phyloP scores from a whole-genome alignment of 2,888 invertebrate genomes.

The Stenotaenia linearis region DNA sequence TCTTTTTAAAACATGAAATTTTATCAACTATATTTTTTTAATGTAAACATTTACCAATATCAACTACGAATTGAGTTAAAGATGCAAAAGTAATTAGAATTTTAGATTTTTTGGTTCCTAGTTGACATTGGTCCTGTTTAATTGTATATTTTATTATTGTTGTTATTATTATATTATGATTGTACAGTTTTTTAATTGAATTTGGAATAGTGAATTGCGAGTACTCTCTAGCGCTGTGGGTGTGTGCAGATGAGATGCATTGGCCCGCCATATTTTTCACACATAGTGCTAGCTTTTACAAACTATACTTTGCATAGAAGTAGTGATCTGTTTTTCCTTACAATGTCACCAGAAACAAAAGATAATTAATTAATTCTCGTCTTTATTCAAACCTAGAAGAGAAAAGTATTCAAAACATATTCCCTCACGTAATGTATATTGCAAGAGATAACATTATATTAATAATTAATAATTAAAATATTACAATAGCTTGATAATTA shows the following conservation, averaged over 20 bases:
- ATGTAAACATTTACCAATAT: not conserved
- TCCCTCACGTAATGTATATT: constrained; percentile 9
- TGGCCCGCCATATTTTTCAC: constrained; percentile 26
- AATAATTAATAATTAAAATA: not conserved
- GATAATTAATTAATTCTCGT: not conserved
- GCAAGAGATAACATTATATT: not conserved
- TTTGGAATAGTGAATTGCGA: not conserved
- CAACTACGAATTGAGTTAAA: not conserved
- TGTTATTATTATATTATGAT: too few relatives aligned
- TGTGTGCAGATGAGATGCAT: constrained; percentile 28
- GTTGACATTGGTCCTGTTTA: not conserved
- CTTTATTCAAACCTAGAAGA: not conserved
- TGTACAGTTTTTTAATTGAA: not conserved
- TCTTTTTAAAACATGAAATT: not conserved
- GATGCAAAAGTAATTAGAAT: too few relatives aligned
- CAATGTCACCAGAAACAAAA: not conserved
- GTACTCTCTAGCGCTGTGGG: constrained; percentile 28
- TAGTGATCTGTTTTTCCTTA: constrained; percentile 27
- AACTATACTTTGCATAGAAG: constrained; percentile 33
- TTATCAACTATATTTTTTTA: not conserved
- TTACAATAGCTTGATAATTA: not conserved
- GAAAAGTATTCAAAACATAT: not conserved
- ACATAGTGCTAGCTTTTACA: constrained; percentile 32
- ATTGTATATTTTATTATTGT: not conserved
- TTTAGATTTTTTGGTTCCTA: not conserved